Base-by-base conservation (phyloP, 2,797 vertebrate genomes). In the Clamator glandarius region DNA sequence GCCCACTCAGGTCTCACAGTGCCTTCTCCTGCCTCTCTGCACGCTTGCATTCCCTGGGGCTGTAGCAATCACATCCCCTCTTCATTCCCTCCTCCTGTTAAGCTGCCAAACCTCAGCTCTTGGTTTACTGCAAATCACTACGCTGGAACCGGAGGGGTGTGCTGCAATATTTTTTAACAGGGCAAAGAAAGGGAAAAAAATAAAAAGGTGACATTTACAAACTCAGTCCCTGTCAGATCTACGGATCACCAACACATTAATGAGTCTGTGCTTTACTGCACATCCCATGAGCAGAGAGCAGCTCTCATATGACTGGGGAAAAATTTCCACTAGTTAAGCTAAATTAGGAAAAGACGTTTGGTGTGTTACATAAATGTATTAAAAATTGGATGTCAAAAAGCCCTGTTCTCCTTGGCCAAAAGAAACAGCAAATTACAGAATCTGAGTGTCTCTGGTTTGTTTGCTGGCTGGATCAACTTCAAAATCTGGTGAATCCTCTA, bases 361-460 rank as follows among this genome's bases (percentile, higher is more conserved):
- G 78, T 84, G 91, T 12, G 21, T 96, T 95, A 96, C 88, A 94
- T 95, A 97, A 97, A 96, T 26, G 79, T 35, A 91, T 97, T 97
- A 97, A 95, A 97, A 97, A 96, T 24, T 90, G 75, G 95, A 91
- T 94, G 92, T 87, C 94, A 87, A 86, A 87, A 95, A 93, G 92
- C 83, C 91, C 85, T 28, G 79, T 62, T 96, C 87, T 86, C 89
- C 95, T 72, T 93, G 92, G 95, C 96, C 96, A 62, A 93, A 88
- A 97, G 94, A 95, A 93, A 73, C 70, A 76, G 95, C 59, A 20
- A 81, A 28, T 92, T 95, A 67, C 76, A 93, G 92, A 94, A 63
- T 51, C 54, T 94, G 94, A 98, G 95, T 70, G 85, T 26, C 86
- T 96, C 70, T 96, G 92, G 97, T 97, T 97, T 97, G 95, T 96